Evolutionary conservation across 2,797 vertebrate species (phyloP).

Genomic region (Iguana delicatissima): DNA sequence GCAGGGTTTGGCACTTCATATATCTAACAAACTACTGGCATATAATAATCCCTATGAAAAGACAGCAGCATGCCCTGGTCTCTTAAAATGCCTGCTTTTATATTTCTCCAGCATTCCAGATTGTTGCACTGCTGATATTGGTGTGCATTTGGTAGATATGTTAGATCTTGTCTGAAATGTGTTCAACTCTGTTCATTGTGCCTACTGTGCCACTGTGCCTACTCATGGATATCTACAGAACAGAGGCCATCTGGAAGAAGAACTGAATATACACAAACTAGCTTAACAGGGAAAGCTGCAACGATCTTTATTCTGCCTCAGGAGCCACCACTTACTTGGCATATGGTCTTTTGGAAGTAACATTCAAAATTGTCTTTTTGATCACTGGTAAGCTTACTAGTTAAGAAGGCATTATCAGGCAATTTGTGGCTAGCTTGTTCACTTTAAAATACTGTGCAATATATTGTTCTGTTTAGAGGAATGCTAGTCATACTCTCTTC

Average conservation of each 20-base stretch:
- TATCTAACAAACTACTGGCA: background rate
- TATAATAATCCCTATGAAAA: background rate
- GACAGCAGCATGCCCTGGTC: background rate
- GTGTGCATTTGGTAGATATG: conserved; percentile 40
- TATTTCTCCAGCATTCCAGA: conserved; percentile 35
- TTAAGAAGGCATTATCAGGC: background rate
- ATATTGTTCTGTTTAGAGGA: background rate
- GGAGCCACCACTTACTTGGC: background rate
- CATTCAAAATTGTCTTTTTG: background rate
- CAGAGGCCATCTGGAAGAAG: conserved; percentile 42
- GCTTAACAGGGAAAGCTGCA: conserved; percentile 13
- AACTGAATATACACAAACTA: conserved; percentile 26
- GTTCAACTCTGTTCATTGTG: conserved; percentile 17
- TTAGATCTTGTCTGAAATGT: conserved; percentile 31
- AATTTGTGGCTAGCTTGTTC: background rate
- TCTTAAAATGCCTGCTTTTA: conserved; percentile 23
- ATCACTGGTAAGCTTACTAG: background rate
- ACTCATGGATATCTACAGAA: conserved; percentile 26
- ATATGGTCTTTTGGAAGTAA: conserved; percentile 16
- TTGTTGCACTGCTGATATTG: conserved; percentile 34
- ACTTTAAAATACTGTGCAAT: background rate
- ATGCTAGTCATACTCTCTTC: background rate
- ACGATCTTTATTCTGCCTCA: conserved; percentile 13
- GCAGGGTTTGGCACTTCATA: background rate
- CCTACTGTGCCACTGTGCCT: conserved; percentile 36